These are phyloP conservation scores for Troides aeacus DNA, from an alignment of 2,888 invertebrate genomes.

Conservation along the genomic window DNA sequence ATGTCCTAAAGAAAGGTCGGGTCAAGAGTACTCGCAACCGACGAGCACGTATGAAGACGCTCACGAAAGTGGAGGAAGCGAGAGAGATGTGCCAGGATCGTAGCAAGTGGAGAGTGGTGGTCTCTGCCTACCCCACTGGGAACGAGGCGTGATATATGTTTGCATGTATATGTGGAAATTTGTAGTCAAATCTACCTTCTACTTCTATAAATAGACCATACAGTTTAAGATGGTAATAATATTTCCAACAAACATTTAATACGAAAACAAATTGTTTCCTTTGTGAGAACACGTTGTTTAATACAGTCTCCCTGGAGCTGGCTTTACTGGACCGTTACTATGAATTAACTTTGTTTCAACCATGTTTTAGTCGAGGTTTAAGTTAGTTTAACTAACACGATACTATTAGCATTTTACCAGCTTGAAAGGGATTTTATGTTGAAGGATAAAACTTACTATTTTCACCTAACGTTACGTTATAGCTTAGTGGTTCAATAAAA, in stretches of 20 bases:
- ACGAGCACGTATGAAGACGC: too few relatives aligned
- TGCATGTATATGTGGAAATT: too few relatives aligned
- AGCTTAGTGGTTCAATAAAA: too few relatives aligned
- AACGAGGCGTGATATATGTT: too few relatives aligned
- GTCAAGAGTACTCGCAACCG: too few relatives aligned
- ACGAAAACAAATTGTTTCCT: slow-evolving; percentile 14
- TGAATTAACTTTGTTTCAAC: slow-evolving; percentile 17
- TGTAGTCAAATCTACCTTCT: not conserved
- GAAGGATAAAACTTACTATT: not conserved
- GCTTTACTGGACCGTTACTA: slow-evolving; percentile 18
- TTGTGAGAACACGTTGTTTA: slow-evolving; percentile 13
- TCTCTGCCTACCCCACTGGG: too few relatives aligned
- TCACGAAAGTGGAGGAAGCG: too few relatives aligned
- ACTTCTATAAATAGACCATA: not conserved
- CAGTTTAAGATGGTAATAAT: slow-evolving; percentile 2
- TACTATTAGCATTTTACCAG: not conserved
- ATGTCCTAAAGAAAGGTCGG: too few relatives aligned
- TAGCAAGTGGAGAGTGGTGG: too few relatives aligned
- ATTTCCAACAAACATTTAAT: slow-evolving; percentile 12
- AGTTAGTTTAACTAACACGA: slow-evolving; percentile 12
- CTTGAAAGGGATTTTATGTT: not conserved
- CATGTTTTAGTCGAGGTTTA: slow-evolving; percentile 13
- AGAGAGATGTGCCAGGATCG: too few relatives aligned
- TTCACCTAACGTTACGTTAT: not conserved
- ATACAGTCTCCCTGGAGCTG: slow-evolving; percentile 10